These are phyloP conservation scores for Caenorhabditis remanei DNA, from an alignment of 1,140 invertebrate genomes.

Conservation along the genomic window DNA sequence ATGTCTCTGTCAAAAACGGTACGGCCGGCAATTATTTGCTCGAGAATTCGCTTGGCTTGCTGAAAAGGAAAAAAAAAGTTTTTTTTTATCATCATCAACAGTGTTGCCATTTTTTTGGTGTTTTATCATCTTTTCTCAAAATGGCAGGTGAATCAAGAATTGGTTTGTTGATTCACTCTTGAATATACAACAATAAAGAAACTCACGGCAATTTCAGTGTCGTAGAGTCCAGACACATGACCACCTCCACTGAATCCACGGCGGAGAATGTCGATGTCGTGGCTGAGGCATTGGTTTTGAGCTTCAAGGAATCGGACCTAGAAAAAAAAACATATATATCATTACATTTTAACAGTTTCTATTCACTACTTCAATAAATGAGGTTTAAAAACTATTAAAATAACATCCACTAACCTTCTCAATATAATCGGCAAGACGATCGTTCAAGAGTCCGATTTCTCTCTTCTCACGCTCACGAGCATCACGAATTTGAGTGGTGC, in stretches of 20 bases:
- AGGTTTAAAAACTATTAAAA: neutral
- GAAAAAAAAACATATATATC: too few species aligned
- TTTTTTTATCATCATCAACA: too few species aligned
- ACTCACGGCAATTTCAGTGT: constrained; percentile 27
- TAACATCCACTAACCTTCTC: constrained; percentile 15
- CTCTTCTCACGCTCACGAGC: constrained; percentile 54
- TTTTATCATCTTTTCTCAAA: neutral
- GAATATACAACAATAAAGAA: neutral
- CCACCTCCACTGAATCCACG: constrained; percentile 43
- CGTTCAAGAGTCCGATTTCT: constrained; percentile 52
- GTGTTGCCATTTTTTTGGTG: neutral
- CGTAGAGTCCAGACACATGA: constrained; percentile 13
- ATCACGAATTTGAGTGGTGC: constrained; percentile 48
- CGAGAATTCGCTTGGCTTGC: constrained; percentile 35
- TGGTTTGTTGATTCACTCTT: too few species aligned
- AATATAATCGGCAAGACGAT: constrained; percentile 52
- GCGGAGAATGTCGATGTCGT: constrained; percentile 36
- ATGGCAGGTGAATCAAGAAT: too few species aligned
- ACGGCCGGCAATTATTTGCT: constrained; percentile 17
- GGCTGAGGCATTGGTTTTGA: constrained; percentile 43
- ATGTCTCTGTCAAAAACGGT: constrained; percentile 27
- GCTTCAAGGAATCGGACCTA: constrained; percentile 56
- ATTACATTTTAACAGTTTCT: neutral
- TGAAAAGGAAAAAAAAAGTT: neutral
- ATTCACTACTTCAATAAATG: too few species aligned